phyloP scores from a whole-genome alignment of 2,113 vertebrate genomes.

The Ciconia boyciana region DNA sequence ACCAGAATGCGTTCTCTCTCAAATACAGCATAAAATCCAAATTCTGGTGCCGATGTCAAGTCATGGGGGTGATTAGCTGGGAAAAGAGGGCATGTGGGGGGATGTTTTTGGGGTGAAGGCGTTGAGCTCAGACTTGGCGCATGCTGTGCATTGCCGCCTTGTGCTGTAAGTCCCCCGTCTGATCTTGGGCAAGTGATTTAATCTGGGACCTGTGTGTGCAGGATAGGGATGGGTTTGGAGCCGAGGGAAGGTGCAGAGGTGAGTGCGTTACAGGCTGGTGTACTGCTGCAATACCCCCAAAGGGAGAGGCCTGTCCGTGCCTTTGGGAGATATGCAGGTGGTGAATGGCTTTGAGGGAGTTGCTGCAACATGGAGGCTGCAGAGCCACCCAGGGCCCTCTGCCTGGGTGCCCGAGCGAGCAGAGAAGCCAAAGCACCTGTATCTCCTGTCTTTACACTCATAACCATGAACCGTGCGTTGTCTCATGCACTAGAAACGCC shows the following conservation, averaged over 20 bases:
- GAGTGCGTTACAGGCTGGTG: not conserved
- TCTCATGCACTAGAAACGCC: not conserved
- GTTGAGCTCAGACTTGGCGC: not conserved
- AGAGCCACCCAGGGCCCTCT: not conserved
- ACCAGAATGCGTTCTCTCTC: not conserved
- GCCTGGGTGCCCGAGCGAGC: not conserved
- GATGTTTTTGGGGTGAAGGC: not conserved
- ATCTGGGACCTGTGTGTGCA: not conserved
- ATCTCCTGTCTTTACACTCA: not conserved
- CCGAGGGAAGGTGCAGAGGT: not conserved
- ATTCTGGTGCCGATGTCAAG: not conserved
- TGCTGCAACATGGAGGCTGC: not conserved
- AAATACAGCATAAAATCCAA: not conserved
- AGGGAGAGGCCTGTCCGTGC: not conserved
- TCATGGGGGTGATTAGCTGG: not conserved
- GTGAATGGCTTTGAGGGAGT: not conserved
- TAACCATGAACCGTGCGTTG: rapidly evolving
- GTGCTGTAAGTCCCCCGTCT: not conserved
- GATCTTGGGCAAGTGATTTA: not conserved
- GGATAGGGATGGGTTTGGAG: not conserved
- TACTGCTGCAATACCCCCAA: not conserved
- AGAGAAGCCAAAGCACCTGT: not conserved
- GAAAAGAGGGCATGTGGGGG: not conserved
- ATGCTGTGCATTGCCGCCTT: not conserved
- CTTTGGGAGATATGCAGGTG: not conserved